Evolutionary conservation across 2,888 invertebrate species (phyloP), one percentile per base, ranked within the genome.

Genomic region (Apeira syringaria): DNA sequence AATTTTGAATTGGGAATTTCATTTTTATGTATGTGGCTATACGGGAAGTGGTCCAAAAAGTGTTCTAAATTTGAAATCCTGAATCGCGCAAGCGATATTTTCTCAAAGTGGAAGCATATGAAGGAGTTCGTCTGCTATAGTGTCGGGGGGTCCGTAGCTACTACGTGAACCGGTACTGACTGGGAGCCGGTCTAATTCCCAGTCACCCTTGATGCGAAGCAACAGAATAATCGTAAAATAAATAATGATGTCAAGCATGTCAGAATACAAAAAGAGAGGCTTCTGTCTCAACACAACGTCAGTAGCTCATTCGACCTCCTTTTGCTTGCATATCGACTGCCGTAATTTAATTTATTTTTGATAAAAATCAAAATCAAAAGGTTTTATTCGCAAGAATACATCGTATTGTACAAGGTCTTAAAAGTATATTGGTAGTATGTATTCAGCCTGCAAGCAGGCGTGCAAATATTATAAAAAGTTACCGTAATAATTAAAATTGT

Each of bases 281-380:
- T 61, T 59, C 35, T 64, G 77, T 75, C 82, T 83, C 83, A 81
- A 55, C 80, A 74, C 75, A 77, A 80, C 83, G 74, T 59, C 59
- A 81, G 84, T 84, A 85, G 83, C 84, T 81, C 56, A 77, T 79
- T 74, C 66, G 85, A 84, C 83, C 70, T 82, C 70, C 76, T 77
- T 84, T 84, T 81, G 58, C 35, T 5, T 12, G 5, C 7, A 20
- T 20, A n/a, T n/a, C n/a, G n/a, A n/a, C n/a, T n/a, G n/a, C n/a
- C n/a, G n/a, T n/a, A n/a, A n/a, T n/a, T n/a, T n/a, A n/a, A n/a
- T n/a, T n/a, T n/a, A n/a, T n/a, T n/a, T n/a, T n/a, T n/a, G n/a
- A n/a, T n/a, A n/a, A n/a, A n/a, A n/a, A n/a, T n/a, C n/a, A n/a
- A n/a, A n/a, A n/a, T n/a, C n/a, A n/a, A n/a, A n/a, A n/a, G n/a